These are phyloP conservation scores for Cacoxenus indagator DNA, from an alignment of 2,888 invertebrate species.

Conservation along the genomic window DNA sequence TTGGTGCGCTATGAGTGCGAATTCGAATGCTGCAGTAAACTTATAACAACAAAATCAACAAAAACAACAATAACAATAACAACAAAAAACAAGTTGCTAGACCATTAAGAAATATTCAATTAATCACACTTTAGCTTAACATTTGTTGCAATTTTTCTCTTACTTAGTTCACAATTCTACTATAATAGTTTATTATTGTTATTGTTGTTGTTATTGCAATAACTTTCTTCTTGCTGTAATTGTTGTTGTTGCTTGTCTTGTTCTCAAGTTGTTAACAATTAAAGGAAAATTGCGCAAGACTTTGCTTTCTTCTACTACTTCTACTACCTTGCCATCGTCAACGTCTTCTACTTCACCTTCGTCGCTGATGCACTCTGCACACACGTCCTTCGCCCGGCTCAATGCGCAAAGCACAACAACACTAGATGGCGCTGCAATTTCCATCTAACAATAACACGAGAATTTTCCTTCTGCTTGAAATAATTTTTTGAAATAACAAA, in stretches of 20 bases:
- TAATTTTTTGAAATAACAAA: neutral
- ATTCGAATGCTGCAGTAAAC: constrained; percentile 24
- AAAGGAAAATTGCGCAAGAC: constrained; percentile 41
- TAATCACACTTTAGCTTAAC: constrained; percentile 63
- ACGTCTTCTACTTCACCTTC: too few relatives aligned
- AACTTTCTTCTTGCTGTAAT: constrained; percentile 33
- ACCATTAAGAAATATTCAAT: constrained; percentile 58
- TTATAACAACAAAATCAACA: constrained; percentile 23
- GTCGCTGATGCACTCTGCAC: too few relatives aligned
- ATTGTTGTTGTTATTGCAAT: neutral
- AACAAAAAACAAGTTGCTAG: constrained; percentile 42
- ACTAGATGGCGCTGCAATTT: neutral
- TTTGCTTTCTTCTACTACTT: neutral
- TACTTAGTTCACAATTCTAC: neutral
- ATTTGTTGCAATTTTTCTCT: constrained; percentile 61
- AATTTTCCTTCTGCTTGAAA: neutral
- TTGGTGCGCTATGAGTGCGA: neutral
- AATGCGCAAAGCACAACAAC: too few relatives aligned
- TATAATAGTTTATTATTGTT: too few relatives aligned
- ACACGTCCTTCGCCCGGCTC: too few relatives aligned
- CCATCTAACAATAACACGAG: neutral
- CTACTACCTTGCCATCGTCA: too few relatives aligned
- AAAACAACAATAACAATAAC: constrained; percentile 24
- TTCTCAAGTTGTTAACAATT: constrained; percentile 61
- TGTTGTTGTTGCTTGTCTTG: constrained; percentile 37